Base-by-base conservation (phyloP, 2,797 vertebrate species). In the Florisuga fusca region DNA sequence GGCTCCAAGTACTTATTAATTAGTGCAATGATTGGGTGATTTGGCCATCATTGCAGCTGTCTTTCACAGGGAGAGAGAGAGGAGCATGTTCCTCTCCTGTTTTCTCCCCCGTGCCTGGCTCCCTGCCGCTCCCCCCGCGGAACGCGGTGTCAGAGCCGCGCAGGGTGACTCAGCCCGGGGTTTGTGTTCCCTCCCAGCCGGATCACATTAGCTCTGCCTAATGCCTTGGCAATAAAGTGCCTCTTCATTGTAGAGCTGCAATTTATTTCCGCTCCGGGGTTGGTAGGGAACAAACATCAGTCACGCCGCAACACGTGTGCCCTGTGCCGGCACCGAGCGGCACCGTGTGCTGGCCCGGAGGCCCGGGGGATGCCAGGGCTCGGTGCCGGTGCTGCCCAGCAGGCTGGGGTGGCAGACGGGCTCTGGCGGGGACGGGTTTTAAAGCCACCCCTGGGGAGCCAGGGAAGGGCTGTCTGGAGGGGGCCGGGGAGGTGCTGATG, bases 161-260 rank as follows among this genome's bases (percentile, higher is more conserved):
- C 79, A 61, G 95, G 87, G 89, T 96, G 95, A 96, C 79, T 96
- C 96, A 90, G 93, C 34, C 93, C 64, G 86, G 96, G 96, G 90
- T 94, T 96, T 96, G 95, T 94, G 93, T 95, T 94, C 96, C 91
- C 74, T 80, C 94, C 81, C 87, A 4, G 93, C 78, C 46, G 43
- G 89, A 95, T 94, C 85, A 62, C 95, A 94, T 95, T 95, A 94
- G 96, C 91, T 95, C 91, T 95, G 90, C 91, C 93, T 95, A 94
- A 96, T 94, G 93, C 94, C 91, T 96, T 34, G 51, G 93, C 93
- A 94, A 94, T 95, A 96, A 94, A 95, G 95, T 94, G 94, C 92
- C 95, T 94, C 94, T 95, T 96, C 95, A 96, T 96, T 94, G 93
- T 94, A 84, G 71, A 36, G 93, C 94, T 90, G 95, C 90, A 73